Base-by-base conservation (phyloP, 1,140 invertebrate species). In the Drosophila micromelanica region DNA sequence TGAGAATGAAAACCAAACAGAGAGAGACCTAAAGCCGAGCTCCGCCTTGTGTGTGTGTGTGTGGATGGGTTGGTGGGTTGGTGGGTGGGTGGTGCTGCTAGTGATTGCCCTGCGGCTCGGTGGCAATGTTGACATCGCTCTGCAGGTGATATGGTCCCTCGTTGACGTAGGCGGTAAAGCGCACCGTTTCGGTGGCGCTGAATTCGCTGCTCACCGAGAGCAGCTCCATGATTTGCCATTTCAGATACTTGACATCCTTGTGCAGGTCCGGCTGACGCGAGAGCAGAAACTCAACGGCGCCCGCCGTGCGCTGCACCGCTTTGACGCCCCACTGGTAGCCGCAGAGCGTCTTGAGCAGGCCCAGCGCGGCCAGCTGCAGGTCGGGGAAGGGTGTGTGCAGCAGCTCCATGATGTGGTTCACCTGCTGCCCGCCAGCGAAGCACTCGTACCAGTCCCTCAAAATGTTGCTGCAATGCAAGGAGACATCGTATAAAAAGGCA, bases 261-360 rank as follows among this genome's bases (percentile, higher is more conserved):
- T 93, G 93, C 1, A 93, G 92, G 86, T 96, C 95, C 1, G 93
- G 92, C 54, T 93, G 93, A 30, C 96, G 92, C 80, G 97, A 95
- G 2, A 97, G 84, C 3, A 97, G 90, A 90, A 95, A 97, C 91
- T 97, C 96, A 3, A 95, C 80, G 37, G 97, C 94, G 30, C 96
- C 94, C 79, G 95, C 94, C 54, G 93, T 93, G 49, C 91, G 82
- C 59, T 93, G 93, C 6, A 96, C 92, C n/a, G 94, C 77, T 63
- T 93, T 91, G 79, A 95, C 93, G 42, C 95, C 95, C 95, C 95
- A 96, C 2, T 90, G 80, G 77, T 94, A 93, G 40, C 92, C 80
- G 8, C 94, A 94, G 12, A 95, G 65, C 0, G 93, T 92, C 77
- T 93, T 91, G 0, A 95, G 85, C 5, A 95, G 81, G 9, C 73